A percentile compares a stretch with the other conserved stretches of the same genome.
phyloP scores from a whole-genome alignment of 1,140 invertebrate species.

The Calephelis virginiensis region DNA sequence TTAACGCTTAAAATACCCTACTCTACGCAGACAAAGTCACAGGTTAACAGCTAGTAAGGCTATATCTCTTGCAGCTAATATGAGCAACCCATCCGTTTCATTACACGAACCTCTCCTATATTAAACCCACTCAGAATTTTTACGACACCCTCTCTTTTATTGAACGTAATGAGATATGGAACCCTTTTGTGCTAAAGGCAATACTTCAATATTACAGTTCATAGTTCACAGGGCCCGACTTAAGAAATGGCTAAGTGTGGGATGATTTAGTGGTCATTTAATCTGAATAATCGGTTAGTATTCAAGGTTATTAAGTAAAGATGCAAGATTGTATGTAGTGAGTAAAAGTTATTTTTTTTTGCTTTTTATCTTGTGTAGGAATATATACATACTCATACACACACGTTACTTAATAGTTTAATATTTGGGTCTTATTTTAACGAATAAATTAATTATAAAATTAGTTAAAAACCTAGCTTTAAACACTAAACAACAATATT shows the following conservation, averaged over 20 bases:
- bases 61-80: slow-evolving; percentile 29
- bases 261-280: slow-evolving; percentile 73
- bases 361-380: too few relatives aligned
- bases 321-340: slow-evolving; percentile 35
- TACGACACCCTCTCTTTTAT: slow-evolving; percentile 56
- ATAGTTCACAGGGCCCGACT: slow-evolving; percentile 57
- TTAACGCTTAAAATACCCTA: too few relatives aligned
- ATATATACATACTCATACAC: too few relatives aligned
- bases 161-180: slow-evolving; percentile 58
- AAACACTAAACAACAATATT: too few relatives aligned
- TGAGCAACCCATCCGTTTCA: slow-evolving; percentile 45
- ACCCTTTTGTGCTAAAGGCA: slow-evolving; percentile 56
- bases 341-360: background rate
- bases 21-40: too few relatives aligned
- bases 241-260: slow-evolving; percentile 60
- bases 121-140: slow-evolving; percentile 70
- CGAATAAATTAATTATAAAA: too few relatives aligned
- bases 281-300: slow-evolving; percentile 68
- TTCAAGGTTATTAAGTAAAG: slow-evolving; percentile 46
- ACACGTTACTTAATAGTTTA: too few relatives aligned
- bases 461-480: too few relatives aligned
- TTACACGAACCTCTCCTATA: slow-evolving; percentile 46
- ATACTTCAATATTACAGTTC: slow-evolving; percentile 74
- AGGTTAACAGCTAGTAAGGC: background rate
- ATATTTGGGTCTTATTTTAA: too few relatives aligned